These are phyloP conservation scores for Leontopithecus rosalia DNA, from an alignment of 2,797 vertebrate species.

Conservation along the genomic window DNA sequence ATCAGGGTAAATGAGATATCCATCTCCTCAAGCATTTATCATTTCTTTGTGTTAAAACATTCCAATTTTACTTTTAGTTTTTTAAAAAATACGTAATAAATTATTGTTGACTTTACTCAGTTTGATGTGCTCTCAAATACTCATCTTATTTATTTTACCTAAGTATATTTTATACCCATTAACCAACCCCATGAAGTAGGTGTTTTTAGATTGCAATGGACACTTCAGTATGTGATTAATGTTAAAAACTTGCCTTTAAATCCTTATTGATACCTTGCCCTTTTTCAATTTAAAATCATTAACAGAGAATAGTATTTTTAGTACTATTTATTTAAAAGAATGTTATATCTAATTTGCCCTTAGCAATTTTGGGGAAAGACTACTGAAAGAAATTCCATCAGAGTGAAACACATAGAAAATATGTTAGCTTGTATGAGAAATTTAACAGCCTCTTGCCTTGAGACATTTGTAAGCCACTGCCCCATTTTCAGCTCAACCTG, in stretches of 20 bases:
- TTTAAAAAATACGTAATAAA: no score
- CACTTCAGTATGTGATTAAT: background rate
- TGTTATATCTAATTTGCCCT: background rate
- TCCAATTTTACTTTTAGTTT: no score
- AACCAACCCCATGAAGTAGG: background rate
- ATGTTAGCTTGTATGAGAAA: background rate
- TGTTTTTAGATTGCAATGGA: background rate
- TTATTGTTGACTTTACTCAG: no score
- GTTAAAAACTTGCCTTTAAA: background rate
- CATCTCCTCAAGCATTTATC: no score
- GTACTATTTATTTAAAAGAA: background rate
- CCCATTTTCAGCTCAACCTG: background rate
- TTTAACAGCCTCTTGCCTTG: background rate
- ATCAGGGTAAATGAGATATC: no score
- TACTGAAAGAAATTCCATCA: background rate
- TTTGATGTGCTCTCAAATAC: no score
- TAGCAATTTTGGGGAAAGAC: background rate
- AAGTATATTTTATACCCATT: no score
- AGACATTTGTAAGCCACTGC: background rate
- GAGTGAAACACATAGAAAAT: background rate
- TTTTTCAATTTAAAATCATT: slow-evolving; percentile 5
- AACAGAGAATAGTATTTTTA: background rate
- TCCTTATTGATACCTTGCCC: background rate
- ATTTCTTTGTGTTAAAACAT: no score
- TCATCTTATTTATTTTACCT: no score